These are phyloP conservation scores for Myxocyprinus asiaticus DNA, from an alignment of 2,113 vertebrate species.

Conservation along the genomic window DNA sequence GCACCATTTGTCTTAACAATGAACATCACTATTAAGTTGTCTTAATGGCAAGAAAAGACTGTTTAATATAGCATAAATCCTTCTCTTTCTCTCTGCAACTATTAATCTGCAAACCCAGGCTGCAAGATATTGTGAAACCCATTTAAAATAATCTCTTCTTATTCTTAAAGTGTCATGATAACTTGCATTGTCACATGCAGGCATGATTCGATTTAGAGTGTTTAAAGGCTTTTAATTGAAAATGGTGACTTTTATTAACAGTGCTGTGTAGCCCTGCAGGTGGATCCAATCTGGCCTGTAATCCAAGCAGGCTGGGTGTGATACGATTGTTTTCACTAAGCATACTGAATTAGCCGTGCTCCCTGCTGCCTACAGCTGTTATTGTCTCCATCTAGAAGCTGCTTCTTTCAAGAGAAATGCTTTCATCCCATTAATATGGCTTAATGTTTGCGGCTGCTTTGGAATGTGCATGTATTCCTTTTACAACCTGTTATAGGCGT, in stretches of 20 bases:
- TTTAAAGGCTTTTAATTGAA: slow-evolving; percentile 50
- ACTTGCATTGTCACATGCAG: slow-evolving; percentile 31
- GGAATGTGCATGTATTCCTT: slow-evolving; percentile 36
- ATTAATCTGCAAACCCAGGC: neutral
- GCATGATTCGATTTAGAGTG: slow-evolving; percentile 14
- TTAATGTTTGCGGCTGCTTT: slow-evolving; percentile 28
- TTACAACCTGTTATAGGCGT: neutral
- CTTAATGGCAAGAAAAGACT: neutral
- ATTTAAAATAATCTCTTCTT: slow-evolving; percentile 6
- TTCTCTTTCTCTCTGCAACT: neutral
- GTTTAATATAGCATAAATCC: slow-evolving; percentile 4
- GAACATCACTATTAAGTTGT: slow-evolving; percentile 24
- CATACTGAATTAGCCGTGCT: slow-evolving; percentile 43
- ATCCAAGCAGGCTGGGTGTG: slow-evolving; percentile 42
- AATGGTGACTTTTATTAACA: slow-evolving; percentile 36
- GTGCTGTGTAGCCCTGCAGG: slow-evolving; percentile 40
- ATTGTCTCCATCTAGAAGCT: slow-evolving; percentile 17
- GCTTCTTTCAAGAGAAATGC: slow-evolving; percentile 39
- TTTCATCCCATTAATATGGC: slow-evolving; percentile 39
- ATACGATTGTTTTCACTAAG: slow-evolving; percentile 54
- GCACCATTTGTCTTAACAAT: slow-evolving; percentile 11
- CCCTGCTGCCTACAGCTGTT: slow-evolving; percentile 34
- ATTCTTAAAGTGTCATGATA: slow-evolving; percentile 11
- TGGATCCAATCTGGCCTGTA: slow-evolving; percentile 43
- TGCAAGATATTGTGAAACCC: slow-evolving; percentile 25